Base-by-base conservation (phyloP, 2,113 vertebrate species). In the Vombatus ursinus region DNA sequence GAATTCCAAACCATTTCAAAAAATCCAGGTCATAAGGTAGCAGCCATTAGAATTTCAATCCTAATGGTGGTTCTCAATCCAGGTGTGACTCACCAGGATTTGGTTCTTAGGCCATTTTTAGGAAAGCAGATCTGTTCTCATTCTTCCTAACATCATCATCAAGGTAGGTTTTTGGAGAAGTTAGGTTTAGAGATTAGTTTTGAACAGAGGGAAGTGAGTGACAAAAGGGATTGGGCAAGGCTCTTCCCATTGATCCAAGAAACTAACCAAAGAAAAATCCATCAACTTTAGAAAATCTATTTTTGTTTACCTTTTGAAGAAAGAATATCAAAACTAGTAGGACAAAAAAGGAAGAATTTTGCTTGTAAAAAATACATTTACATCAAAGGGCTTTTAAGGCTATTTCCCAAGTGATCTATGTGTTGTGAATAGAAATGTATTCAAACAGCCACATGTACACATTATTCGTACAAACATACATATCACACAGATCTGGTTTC, bases 191-290 rank as follows among this genome's bases (percentile, higher is more conserved):
- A 93, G 90, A 54, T 90, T 89, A 92, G 37, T 90, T 8, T 48
- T 53, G 50, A 89, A 91, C 44, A 8, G 2, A n/a, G 26, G n/a
- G 22, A 11, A 44, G 7, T 50, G 68, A 68, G 12, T 48, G 23
- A 37, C 31, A 93, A 92, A 61, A 92, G 14, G 22, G 44, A 44
- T 22, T 5, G 61, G 16, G 0, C 53, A 51, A 10, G 8, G 28
- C 48, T 49, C 37, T 95, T 91, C 6, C 90, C n/a, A 93, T 91
- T 90, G 37, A 91, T 57, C 61, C 53, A 94, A 96, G n/a, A 77
- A 95, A 93, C 68, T 49, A 96, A 91, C 44, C 61, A 92, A 57
- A 95, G 24, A 77, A 95, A 96, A 95, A 89, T 44, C 68, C 28
- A 91, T 54, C 54, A 90, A 26, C 3, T 61, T 92, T 94, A 92